Evolutionary conservation across 2,797 vertebrate genomes (phyloP).

Genomic region (Hapalemur alaotrensis): DNA sequence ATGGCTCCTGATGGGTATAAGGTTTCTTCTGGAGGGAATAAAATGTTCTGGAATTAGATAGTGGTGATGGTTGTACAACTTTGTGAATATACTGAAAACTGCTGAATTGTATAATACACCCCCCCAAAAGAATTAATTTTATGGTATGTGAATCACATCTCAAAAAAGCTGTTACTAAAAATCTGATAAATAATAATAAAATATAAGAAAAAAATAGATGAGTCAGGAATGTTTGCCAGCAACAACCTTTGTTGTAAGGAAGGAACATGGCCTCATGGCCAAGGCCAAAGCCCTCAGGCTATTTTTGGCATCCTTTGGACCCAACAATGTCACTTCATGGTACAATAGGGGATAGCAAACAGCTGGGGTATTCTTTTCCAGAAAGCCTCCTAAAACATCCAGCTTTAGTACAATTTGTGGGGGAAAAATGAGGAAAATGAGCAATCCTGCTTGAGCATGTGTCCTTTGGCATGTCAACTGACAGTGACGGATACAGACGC

Average conservation of each 20-base stretch:
- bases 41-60: background rate
- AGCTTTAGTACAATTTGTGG: constrained; percentile 10
- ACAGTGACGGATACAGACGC: constrained; percentile 79
- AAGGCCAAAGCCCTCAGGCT: background rate
- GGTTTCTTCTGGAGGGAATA: background rate
- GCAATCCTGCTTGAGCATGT: constrained; percentile 39
- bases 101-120: background rate
- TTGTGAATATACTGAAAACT: background rate
- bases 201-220: background rate
- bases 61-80: background rate
- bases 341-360: background rate
- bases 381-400: constrained; percentile 47
- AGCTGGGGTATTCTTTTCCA: background rate
- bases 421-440: constrained; percentile 47
- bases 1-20: background rate
- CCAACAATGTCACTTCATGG: background rate
- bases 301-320: background rate
- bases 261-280: background rate
- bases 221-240: background rate
- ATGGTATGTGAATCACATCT: background rate
- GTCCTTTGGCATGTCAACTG: constrained; percentile 70
- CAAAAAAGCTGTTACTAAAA: background rate
- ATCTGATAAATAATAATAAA: background rate
- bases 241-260: background rate
- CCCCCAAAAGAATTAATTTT: background rate